A percentile compares a stretch with the other conserved stretches of the same genome.
Conservation (phyloP, 2,888 invertebrate genomes). For the Amblyteles armatorius region DNA sequence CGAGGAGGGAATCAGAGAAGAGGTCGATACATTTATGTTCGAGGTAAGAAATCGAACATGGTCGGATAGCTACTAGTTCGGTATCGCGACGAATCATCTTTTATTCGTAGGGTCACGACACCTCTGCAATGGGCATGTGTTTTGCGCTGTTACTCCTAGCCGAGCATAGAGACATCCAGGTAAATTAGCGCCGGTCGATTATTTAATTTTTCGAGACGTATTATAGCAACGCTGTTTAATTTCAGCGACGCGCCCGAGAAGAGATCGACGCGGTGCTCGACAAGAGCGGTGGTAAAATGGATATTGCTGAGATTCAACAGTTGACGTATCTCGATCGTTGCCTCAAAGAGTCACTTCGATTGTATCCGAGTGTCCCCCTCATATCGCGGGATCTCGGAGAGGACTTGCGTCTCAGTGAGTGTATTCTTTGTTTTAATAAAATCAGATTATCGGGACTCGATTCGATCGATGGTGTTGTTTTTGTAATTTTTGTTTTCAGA, state of each 20-base stretch:
- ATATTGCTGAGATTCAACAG: conserved; percentile 86
- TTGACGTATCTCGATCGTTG: conserved; percentile 90
- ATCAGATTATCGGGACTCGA: not conserved
- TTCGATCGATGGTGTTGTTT: conserved; percentile 4
- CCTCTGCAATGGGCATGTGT: conserved; percentile 63
- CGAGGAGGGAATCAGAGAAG: conserved; percentile 67
- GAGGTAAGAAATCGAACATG: conserved; percentile 44
- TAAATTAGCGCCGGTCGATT: not conserved
- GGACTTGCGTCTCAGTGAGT: conserved; percentile 82
- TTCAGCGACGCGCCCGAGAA: conserved; percentile 63
- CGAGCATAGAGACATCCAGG: conserved; percentile 66
- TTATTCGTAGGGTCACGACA: conserved; percentile 68
- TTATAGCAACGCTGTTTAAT: not conserved
- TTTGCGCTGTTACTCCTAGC: conserved; percentile 67
- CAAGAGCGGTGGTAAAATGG: conserved; percentile 85
- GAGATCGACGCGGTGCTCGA: conserved; percentile 83
- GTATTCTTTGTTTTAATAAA: not conserved
- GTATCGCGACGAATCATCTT: not conserved
- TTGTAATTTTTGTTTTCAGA: conserved; percentile 78
- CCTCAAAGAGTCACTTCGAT: conserved; percentile 88
- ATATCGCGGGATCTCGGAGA: conserved; percentile 87
- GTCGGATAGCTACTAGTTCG: not conserved
- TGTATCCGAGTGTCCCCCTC: conserved; percentile 89
- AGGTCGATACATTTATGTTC: conserved; percentile 71
- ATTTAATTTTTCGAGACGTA: not conserved